phyloP scores from a whole-genome alignment of 1,140 invertebrate genomes.

The Prorops nasuta region DNA sequence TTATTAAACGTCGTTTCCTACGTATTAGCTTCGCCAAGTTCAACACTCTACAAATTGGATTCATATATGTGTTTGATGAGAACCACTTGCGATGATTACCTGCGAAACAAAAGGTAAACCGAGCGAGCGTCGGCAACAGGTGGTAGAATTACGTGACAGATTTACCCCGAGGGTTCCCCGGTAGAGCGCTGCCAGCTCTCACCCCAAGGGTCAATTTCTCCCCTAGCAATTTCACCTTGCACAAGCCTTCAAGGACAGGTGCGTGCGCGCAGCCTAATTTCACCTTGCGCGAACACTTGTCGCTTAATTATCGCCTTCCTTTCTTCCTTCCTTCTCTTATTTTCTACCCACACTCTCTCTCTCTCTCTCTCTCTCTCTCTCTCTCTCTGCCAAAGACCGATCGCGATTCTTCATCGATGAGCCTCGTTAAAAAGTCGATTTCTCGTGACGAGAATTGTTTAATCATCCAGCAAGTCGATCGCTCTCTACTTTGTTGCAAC shows the following conservation, averaged over 20 bases:
- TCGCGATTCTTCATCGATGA: no score
- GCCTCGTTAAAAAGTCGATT: no score
- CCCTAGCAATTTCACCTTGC: background rate
- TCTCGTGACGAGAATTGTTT: no score
- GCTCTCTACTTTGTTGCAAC: no score
- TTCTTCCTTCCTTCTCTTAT: background rate
- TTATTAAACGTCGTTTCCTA: no score
- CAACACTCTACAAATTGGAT: no score
- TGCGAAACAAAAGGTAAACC: background rate
- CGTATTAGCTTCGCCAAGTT: no score
- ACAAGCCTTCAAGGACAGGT: background rate
- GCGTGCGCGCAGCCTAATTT: background rate
- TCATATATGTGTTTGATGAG: no score
- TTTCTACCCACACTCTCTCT: background rate
- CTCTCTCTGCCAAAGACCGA: no score
- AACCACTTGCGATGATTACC: slow-evolving; percentile 10
- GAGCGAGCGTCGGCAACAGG: slow-evolving; percentile 34
- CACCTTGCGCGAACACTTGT: no score
- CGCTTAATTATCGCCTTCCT: background rate
- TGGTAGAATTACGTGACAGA: slow-evolving; percentile 22
- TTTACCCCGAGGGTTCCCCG: slow-evolving; percentile 26
- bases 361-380: background rate
- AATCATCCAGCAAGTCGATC: no score
- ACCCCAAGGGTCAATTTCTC: background rate
- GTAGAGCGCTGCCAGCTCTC: slow-evolving; percentile 11